These are phyloP conservation scores for Diprion similis DNA, from an alignment of 1,140 invertebrate species.

Conservation along the genomic window DNA sequence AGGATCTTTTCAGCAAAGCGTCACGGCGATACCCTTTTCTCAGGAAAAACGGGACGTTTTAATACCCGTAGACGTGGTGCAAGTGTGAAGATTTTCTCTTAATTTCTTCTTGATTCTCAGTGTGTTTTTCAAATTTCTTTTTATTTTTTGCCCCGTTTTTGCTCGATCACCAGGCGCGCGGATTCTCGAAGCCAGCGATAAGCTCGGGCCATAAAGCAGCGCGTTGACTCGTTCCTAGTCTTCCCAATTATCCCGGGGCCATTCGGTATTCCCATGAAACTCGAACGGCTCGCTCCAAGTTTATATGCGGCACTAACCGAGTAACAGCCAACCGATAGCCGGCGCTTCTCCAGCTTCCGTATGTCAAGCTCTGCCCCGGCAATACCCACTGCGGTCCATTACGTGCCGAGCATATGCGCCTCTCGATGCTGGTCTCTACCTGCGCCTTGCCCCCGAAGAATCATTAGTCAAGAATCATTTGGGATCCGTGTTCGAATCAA, in stretches of 20 bases:
- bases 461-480: too few species aligned
- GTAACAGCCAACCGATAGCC: too few species aligned
- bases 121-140: not conserved
- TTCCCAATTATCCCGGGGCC: conserved; percentile 1
- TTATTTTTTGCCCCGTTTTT: too few species aligned
- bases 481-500: too few species aligned
- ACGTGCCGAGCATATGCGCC: too few species aligned
- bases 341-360: too few species aligned
- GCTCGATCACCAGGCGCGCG: too few species aligned
- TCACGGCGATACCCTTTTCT: conserved; percentile 13
- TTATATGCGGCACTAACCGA: not conserved
- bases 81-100: not conserved
- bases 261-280: not conserved
- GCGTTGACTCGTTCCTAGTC: not conserved
- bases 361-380: too few species aligned
- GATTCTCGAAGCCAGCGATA: not conserved
- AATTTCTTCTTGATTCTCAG: not conserved
- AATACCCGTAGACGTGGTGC: not conserved
- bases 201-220: conserved; percentile 2
- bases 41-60: not conserved
- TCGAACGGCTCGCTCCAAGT: not conserved
- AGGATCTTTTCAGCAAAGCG: too few species aligned
- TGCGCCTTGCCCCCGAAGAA: too few species aligned
- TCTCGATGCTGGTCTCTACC: too few species aligned
- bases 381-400: too few species aligned